Percentiles rank a stretch among this genome's conserved stretches.
These are phyloP conservation scores for Coptotermes formosanus DNA, from an alignment of 1,140 invertebrate species.

Conservation along the genomic window DNA sequence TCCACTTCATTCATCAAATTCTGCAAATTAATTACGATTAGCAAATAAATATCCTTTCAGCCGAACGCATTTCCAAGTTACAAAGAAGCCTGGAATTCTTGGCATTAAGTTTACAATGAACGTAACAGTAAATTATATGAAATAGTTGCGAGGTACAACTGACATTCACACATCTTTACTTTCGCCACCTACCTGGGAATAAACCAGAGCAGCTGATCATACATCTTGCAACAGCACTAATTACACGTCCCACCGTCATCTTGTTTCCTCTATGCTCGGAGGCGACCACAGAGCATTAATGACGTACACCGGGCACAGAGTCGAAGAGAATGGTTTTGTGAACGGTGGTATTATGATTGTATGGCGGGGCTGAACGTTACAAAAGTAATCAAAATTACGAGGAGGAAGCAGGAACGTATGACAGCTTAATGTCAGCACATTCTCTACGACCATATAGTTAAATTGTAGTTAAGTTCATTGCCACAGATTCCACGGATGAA, in stretches of 20 bases:
- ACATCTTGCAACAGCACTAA: background rate
- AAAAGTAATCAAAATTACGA: too few relatives aligned
- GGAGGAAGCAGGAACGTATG: too few relatives aligned
- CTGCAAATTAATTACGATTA: background rate
- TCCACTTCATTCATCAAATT: conserved; percentile 1
- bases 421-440: too few relatives aligned
- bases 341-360: too few relatives aligned
- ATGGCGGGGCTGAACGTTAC: too few relatives aligned
- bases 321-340: too few relatives aligned
- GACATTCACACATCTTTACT: background rate
- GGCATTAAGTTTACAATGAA: background rate
- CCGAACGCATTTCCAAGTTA: background rate
- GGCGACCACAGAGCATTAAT: too few relatives aligned
- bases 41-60: background rate
- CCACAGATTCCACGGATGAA: too few relatives aligned
- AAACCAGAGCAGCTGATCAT: background rate
- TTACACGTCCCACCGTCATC: background rate
- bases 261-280: background rate
- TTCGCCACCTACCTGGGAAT: background rate
- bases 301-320: too few relatives aligned
- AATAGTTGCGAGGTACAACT: background rate
- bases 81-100: background rate
- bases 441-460: too few relatives aligned
- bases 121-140: background rate
- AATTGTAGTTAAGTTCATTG: too few relatives aligned